Evolutionary conservation across 2,888 invertebrate species (phyloP), one percentile per base, ranked within the genome.

Genomic region (Coleophora flavipennella): DNA sequence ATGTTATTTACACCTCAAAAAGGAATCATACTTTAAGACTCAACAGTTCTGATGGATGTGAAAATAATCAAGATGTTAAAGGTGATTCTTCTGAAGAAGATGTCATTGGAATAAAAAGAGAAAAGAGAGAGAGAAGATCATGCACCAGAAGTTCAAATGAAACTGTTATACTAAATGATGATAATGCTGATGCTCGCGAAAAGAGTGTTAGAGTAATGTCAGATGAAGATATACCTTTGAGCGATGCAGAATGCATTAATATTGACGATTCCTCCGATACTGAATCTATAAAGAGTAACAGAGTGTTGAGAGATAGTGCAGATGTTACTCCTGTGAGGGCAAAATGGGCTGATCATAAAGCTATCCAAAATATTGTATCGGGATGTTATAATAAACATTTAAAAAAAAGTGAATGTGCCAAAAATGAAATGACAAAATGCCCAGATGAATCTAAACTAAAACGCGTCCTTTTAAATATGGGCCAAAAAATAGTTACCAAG

Each of bases 391-490:
- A 47, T 28, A 67, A 64, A 49, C 65, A 62, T 49, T 37, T 50
- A 2, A 65, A 59, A 41, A 68, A 57, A 51, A 44, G 46, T 27
- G 53, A 58, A 13, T 43, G 45, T 31, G 34, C 36, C 39, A 49
- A 49, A 46, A 49, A 32, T 37, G 46, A 44, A 32, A 50, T 14
- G 29, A 20, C 35, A 11, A 49, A 51, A 44, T 40, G 40, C 11
- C 34, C 39, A 35, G 48, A 49, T 40, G 60, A 70, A 45, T 55
- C 57, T 38, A 61, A 64, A 40, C 46, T 81, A 8, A 69, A 70
- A 57, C 75, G 68, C 42, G 81, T 80, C 61, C 46, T 83, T 33
- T 59, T 77, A 51, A 80, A 75, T 50, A 66, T 83, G 37, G 83
- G 83, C 36, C 58, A 68, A 43, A 81, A 81, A 61, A 54, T 70